Base-by-base conservation (phyloP, 1,140 invertebrate genomes). In the Drosophila sturtevanti region DNA sequence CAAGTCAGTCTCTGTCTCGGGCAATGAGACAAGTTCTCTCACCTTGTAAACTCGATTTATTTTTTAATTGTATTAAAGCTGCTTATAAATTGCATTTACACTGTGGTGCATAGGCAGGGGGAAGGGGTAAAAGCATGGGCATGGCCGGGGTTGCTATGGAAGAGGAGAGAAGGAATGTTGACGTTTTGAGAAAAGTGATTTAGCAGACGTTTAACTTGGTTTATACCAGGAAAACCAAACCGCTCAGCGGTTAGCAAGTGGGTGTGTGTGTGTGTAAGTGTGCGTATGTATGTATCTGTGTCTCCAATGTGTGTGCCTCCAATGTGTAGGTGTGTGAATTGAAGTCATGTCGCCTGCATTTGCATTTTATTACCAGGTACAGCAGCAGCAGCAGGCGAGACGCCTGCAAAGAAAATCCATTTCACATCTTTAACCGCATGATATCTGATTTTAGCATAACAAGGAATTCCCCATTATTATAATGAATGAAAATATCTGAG, bases 291-390 rank as follows among this genome's bases (percentile, higher is more conserved):
- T 44, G 21, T 24, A 14, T 62, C 38, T 64, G 56, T 18, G 54
- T 31, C n/a, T n/a, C n/a, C n/a, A n/a, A 14, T 22, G 59, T 38
- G 16, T 14, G 38, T 63, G n/a, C 34, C 56, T 27, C 61, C 48
- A 14, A 22, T 60, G 61, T 41, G 22, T 65, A 51, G 38, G 54
- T 9, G 7, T 55, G 69, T 12, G 48, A 52, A 52, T 24, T 11
- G 51, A 12, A 22, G 48, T 12, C 21, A 27, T 51, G 14, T 11
- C n/a, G n/a, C n/a, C n/a, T 35, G 12, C 68, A 71, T 64, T 75
- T 75, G 68, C 72, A 78, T 78, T 63, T 75, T 68, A 67, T 78
- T 75, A 78, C 41, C 27, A 24, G 54, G 24, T 22, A 31, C 14
- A 68, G 64, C 62, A 63, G 27, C 27, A 68, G 31, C 63, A 38